A percentile compares a stretch with the other conserved stretches of the same genome.
Evolutionary conservation across 2,888 invertebrate genomes (phyloP).

Genomic region (Dexiosoma caninum): DNA sequence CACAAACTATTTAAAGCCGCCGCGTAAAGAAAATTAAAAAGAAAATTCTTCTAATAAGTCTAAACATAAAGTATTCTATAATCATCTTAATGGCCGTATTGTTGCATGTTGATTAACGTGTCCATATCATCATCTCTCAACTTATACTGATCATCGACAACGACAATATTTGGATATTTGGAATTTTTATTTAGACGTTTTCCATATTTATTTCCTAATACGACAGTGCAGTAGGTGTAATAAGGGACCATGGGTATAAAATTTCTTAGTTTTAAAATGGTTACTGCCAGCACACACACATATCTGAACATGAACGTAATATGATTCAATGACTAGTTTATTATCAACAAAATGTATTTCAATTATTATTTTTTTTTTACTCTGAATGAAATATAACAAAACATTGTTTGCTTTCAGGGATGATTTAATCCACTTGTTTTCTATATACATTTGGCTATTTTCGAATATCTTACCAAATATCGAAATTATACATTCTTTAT

Average conservation of each 20-base stretch:
- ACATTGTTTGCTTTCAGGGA: too few relatives aligned
- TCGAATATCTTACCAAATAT: too few relatives aligned
- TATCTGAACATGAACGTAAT: too few relatives aligned
- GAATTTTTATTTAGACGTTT: constrained; percentile 33
- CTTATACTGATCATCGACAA: constrained; percentile 22
- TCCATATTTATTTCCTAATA: constrained; percentile 11
- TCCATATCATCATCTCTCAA: constrained; percentile 9
- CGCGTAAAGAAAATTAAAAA: constrained; percentile 24
- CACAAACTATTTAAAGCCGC: constrained; percentile 59
- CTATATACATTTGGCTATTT: too few relatives aligned
- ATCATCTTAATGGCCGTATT: constrained; percentile 19
- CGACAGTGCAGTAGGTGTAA: constrained; percentile 11
- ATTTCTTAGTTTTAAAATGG: too few relatives aligned
- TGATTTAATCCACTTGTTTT: too few relatives aligned
- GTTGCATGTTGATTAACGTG: constrained; percentile 17
- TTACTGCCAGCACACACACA: too few relatives aligned
- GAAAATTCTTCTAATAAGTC: not conserved
- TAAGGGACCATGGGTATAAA: not conserved
- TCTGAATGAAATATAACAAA: too few relatives aligned
- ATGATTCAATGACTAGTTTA: too few relatives aligned
- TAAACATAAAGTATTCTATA: not conserved
- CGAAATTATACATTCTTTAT: too few relatives aligned
- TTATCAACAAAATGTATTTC: too few relatives aligned
- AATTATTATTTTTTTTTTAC: too few relatives aligned
- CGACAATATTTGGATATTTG: constrained; percentile 36